phyloP scores from a whole-genome alignment of 2,113 vertebrate species.

The Hippopotamus amphibius region DNA sequence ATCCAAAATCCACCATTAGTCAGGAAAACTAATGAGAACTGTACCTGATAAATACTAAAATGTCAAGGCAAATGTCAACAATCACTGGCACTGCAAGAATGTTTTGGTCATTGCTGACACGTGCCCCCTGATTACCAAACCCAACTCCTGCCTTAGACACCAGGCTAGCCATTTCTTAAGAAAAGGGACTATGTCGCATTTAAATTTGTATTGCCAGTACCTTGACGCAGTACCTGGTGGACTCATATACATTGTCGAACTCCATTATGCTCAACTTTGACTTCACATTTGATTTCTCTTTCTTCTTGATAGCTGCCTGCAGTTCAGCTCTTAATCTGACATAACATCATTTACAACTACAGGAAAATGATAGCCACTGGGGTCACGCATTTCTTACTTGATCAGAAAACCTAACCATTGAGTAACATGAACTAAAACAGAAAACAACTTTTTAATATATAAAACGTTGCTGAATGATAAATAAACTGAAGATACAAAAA shows the following conservation, averaged over 20 bases:
- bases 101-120: neutral
- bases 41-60: slow-evolving; percentile 28
- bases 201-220: neutral
- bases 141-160: neutral
- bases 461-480: neutral
- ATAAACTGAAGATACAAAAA: slow-evolving; percentile 43
- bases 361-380: neutral
- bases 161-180: neutral
- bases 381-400: neutral
- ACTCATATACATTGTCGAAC: neutral
- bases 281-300: neutral
- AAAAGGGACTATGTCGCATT: neutral
- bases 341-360: neutral
- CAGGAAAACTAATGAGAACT: neutral
- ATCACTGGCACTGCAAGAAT: neutral
- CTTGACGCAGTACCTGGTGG: neutral
- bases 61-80: neutral
- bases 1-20: neutral
- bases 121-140: neutral
- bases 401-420: neutral
- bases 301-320: neutral
- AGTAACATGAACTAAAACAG: slow-evolving; percentile 19
- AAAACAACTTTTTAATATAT: neutral
- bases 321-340: neutral
- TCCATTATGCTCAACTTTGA: neutral